Percentiles rank a stretch among this genome's conserved stretches.
Evolutionary conservation across 2,888 invertebrate species (phyloP).

Genomic region (Leuctra nigra): DNA sequence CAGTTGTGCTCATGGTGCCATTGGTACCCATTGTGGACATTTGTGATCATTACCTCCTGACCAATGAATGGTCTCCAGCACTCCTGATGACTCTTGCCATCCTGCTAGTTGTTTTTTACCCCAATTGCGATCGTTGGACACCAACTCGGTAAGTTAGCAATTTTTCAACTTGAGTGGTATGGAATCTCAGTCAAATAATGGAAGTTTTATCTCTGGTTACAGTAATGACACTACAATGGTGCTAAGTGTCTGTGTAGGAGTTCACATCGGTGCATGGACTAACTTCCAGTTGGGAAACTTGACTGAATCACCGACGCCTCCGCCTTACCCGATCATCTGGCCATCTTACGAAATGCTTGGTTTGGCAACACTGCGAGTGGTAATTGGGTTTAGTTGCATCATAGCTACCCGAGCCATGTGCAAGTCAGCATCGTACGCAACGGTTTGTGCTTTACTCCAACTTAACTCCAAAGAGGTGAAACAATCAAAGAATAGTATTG

Average conservation of each 20-base stretch:
- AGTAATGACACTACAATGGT: constrained; percentile 89
- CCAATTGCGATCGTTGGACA: constrained; percentile 79
- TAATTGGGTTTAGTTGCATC: constrained; percentile 69
- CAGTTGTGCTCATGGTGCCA: constrained; percentile 59
- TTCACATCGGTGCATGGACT: constrained; percentile 74
- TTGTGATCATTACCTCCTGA: constrained; percentile 65
- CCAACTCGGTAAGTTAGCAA: constrained; percentile 62
- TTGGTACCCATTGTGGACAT: constrained; percentile 68
- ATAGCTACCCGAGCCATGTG: constrained; percentile 59
- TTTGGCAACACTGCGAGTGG: constrained; percentile 54
- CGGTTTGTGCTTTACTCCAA: constrained; percentile 61
- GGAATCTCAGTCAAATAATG: not conserved
- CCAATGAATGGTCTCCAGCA: constrained; percentile 56
- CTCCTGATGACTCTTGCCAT: constrained; percentile 58
- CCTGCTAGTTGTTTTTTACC: constrained; percentile 68
- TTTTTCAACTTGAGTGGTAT: not conserved
- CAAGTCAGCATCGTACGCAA: constrained; percentile 62
- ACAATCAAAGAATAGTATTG: constrained; percentile 55
- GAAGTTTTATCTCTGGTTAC: constrained; percentile 32
- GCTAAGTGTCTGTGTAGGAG: constrained; percentile 72
- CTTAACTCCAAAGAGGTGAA: constrained; percentile 59
- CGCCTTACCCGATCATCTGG: constrained; percentile 73
- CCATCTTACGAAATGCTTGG: constrained; percentile 68
- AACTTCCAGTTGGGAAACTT: constrained; percentile 70
- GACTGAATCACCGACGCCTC: constrained; percentile 51